Percentiles rank a stretch among this genome's conserved stretches.
These are phyloP conservation scores for Papilio gigon DNA, from an alignment of 2,888 invertebrate species.

Conservation along the genomic window DNA sequence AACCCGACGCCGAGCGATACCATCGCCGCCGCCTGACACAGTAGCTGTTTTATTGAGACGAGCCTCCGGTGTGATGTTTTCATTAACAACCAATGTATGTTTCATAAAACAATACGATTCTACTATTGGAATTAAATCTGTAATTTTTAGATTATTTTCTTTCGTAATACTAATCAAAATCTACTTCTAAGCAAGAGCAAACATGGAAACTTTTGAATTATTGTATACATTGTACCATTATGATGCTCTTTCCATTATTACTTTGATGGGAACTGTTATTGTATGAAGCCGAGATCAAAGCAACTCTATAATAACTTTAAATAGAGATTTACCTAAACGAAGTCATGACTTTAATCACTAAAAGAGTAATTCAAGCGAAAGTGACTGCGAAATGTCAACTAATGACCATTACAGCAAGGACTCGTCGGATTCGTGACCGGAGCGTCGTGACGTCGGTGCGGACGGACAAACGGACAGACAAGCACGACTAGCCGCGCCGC, in stretches of 20 bases:
- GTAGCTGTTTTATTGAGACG: constrained; percentile 47
- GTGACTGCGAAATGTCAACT: constrained; percentile 44
- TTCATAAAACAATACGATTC: too few species aligned
- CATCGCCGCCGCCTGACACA: constrained; percentile 48
- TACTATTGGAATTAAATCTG: too few species aligned
- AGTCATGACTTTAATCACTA: constrained; percentile 25
- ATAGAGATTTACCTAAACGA: too few species aligned
- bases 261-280: too few species aligned
- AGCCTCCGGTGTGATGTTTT: constrained; percentile 20
- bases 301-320: too few species aligned
- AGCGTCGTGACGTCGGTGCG: constrained; percentile 51
- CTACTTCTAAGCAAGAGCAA: too few species aligned
- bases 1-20: constrained; percentile 52
- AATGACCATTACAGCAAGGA: constrained; percentile 48
- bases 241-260: too few species aligned
- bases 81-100: constrained; percentile 30
- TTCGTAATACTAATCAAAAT: too few species aligned
- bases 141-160: too few species aligned
- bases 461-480: constrained; percentile 47
- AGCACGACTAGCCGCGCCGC: constrained; percentile 49
- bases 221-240: too few species aligned
- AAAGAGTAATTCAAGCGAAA: constrained; percentile 45
- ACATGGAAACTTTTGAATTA: too few species aligned
- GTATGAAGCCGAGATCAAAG: too few species aligned
- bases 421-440: constrained; percentile 50